Conservation (phyloP, 1,140 invertebrate species). For the Ostrea edulis region DNA sequence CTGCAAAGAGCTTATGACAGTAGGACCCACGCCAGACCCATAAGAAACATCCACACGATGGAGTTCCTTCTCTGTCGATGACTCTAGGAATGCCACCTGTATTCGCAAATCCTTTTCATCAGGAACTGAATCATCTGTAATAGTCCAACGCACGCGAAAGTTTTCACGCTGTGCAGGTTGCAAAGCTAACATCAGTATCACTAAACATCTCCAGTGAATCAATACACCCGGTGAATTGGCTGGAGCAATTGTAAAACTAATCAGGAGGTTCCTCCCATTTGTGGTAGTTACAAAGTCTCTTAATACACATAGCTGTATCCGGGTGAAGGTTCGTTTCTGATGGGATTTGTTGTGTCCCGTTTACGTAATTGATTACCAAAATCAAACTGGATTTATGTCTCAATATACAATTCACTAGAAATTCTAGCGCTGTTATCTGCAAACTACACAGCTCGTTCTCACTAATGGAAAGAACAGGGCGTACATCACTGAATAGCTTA, state of each 20-base stretch:
- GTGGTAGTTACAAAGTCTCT: not conserved
- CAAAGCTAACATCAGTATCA: not conserved
- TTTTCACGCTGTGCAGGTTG: too few species aligned
- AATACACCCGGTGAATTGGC: constrained; percentile 2
- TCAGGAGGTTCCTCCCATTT: too few species aligned
- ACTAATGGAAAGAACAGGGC: too few species aligned
- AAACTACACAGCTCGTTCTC: too few species aligned
- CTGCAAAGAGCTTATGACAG: not conserved
- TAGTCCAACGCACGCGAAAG: too few species aligned
- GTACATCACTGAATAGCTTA: too few species aligned
- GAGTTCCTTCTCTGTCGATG: constrained; percentile 2
- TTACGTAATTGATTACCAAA: not conserved
- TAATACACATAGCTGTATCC: not conserved
- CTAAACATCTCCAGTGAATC: constrained; percentile 11
- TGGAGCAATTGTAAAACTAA: not conserved
- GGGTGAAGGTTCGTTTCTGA: not conserved
- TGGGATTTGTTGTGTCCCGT: not conserved
- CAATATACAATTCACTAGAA: not conserved
- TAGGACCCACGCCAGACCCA: not conserved
- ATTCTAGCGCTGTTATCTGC: not conserved
- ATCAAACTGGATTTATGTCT: constrained; percentile 13
- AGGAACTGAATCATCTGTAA: too few species aligned
- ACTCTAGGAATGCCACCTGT: not conserved
- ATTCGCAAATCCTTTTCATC: too few species aligned
- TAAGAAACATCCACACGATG: not conserved